Conservation (phyloP, 2,888 invertebrate species). For the Taenaris catops region DNA sequence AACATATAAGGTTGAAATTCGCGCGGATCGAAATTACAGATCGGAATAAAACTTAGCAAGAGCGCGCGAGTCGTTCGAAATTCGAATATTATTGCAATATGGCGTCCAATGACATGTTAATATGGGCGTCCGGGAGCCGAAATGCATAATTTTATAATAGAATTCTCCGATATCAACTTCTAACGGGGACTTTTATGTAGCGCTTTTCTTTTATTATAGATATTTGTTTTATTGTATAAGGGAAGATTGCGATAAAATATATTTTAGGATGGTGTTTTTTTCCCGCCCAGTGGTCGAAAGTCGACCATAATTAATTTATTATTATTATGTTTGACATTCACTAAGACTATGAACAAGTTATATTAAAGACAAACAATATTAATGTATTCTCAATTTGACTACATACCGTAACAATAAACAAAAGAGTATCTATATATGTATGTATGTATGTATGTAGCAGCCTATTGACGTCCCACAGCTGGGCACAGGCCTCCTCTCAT, state of each 20-base stretch:
- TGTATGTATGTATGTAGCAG: too few species aligned
- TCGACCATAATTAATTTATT: too few species aligned
- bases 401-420: too few species aligned
- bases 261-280: too few species aligned
- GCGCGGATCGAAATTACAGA: conserved; percentile 12
- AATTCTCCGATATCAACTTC: conserved; percentile 25
- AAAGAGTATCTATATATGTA: too few species aligned
- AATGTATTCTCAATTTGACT: too few species aligned
- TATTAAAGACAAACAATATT: too few species aligned
- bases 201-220: conserved; percentile 4
- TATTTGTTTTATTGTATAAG: conserved; percentile 7
- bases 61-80: conserved; percentile 44
- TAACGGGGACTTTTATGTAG: conserved; percentile 12
- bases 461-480: too few species aligned
- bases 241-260: conserved; percentile 19
- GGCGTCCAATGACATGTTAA: conserved; percentile 75
- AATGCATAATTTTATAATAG: conserved; percentile 69
- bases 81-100: conserved; percentile 71
- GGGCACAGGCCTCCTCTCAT: too few species aligned
- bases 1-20: conserved; percentile 32
- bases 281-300: too few species aligned
- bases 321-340: too few species aligned
- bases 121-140: conserved; percentile 53
- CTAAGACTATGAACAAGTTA: too few species aligned
- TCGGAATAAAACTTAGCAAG: conserved; percentile 25